These are phyloP conservation scores for Nestor notabilis DNA, from an alignment of 2,113 vertebrate species.

Conservation along the genomic window DNA sequence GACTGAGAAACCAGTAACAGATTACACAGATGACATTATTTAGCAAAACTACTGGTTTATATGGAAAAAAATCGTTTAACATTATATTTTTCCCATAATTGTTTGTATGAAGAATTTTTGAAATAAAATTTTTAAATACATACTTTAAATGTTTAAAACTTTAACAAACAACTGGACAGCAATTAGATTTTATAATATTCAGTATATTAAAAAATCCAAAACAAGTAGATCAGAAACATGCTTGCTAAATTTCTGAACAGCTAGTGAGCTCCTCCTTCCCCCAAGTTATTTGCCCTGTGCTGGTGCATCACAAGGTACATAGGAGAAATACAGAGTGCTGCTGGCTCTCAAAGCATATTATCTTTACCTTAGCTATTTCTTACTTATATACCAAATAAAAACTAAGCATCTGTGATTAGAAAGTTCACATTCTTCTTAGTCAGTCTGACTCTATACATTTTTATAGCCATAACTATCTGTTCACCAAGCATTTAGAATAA, in stretches of 20 bases:
- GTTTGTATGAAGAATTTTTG: background rate
- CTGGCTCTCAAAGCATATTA: background rate
- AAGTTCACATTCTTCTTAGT: background rate
- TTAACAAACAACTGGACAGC: background rate
- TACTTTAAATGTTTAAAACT: background rate
- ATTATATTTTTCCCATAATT: background rate
- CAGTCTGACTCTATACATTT: background rate
- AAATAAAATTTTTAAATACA: background rate
- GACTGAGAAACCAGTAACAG: background rate
- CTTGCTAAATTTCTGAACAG: background rate
- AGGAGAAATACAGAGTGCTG: background rate
- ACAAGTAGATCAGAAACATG: background rate
- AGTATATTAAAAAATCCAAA: background rate
- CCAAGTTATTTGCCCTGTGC: background rate
- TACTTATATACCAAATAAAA: background rate
- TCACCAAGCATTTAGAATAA: background rate
- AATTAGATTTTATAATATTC: background rate
- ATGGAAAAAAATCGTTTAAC: background rate
- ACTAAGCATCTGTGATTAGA: background rate
- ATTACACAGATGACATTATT: background rate
- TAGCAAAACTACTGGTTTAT: background rate
- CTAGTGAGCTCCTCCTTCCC: background rate
- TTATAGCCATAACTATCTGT: background rate
- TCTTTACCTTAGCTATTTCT: background rate
- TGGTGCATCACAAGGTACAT: accelerated